phyloP scores from a whole-genome alignment of 2,888 invertebrate genomes.

The Pherbina coryleti region DNA sequence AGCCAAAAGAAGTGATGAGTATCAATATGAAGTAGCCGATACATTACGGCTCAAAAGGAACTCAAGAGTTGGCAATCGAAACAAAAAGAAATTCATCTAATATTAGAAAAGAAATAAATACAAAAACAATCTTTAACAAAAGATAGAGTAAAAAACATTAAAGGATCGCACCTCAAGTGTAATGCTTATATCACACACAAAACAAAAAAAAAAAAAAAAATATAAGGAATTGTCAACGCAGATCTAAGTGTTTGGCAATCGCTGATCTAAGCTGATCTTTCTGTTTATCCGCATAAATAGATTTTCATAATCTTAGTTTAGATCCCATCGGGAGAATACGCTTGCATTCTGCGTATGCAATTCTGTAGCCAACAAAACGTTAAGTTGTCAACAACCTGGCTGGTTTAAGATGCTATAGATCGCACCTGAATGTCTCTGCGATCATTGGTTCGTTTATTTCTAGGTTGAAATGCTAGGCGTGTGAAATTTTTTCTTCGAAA shows the following conservation, averaged over 20 bases:
- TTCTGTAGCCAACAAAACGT: background rate
- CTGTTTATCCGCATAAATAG: conserved; percentile 37
- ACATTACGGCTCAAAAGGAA: background rate
- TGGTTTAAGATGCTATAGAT: background rate
- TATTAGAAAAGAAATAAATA: background rate
- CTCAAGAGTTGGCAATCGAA: background rate
- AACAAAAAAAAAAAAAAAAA: background rate
- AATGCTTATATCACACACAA: conserved; percentile 27
- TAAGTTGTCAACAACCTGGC: conserved; percentile 12
- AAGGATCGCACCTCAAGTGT: conserved; percentile 39
- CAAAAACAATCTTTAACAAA: background rate
- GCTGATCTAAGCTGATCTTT: background rate
- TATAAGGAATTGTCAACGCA: conserved; percentile 33
- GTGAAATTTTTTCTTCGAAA: conserved; percentile 15
- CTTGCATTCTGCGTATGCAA: background rate
- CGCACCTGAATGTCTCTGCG: conserved; percentile 16
- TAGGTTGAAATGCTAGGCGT: background rate
- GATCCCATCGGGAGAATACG: background rate
- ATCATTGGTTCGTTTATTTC: no score
- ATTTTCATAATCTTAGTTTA: conserved; percentile 11
- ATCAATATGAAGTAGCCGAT: background rate
- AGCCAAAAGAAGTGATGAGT: background rate
- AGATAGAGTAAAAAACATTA: background rate
- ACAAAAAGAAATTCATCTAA: background rate
- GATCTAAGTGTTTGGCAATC: background rate